Evolutionary conservation across 2,797 vertebrate genomes (phyloP), one percentile per base, ranked within the genome.

Genomic region (Gymnoscopelus braueri): DNA sequence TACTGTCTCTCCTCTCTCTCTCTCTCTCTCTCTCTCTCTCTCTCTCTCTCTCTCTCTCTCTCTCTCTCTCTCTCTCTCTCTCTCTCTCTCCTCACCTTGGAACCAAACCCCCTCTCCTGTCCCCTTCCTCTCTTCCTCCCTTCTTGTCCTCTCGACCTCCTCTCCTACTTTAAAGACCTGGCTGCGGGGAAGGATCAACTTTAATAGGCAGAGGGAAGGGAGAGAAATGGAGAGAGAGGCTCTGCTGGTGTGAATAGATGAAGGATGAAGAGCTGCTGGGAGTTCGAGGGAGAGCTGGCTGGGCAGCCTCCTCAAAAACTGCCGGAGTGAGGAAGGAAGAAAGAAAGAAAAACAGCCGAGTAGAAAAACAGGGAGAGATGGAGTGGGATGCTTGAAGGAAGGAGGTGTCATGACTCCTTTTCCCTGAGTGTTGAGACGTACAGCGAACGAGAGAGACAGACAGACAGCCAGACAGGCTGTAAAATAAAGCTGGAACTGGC

Each of bases 361-460:
- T 66, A 61, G 15, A 59, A 11, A 19, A 35, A 39, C 29, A 32
- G 52, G 51, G 10, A 19, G 57, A 39, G 57, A 59, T 23, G 13
- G 13, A 67, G 26, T 70, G 39, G 71, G 56, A 75, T 26, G 65
- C 74, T 71, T 23, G 23, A 65, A 77, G 52, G 61, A 26, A 55
- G 39, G 52, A 60, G 60, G 60, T 26, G 60, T 49, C 44, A 13
- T 61, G 60, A 61, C 44, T 61, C 23, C 12, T 10, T 19, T 44
- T 44, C 39, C 10, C 23, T 49, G 8, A 49, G 48, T 52, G 49
- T 56, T 32, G 44, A 15, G 61, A 12, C 35, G n/a, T 9, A 52
- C n/a, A 58, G 11, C 64, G 51, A 61, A 32, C 26, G 69, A 49
- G 39, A 67, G 14, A 51, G 3, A 39, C 32, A 63, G 6, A 14